phyloP scores from a whole-genome alignment of 2,797 vertebrate species.

The Buphagus erythrorhynchus region DNA sequence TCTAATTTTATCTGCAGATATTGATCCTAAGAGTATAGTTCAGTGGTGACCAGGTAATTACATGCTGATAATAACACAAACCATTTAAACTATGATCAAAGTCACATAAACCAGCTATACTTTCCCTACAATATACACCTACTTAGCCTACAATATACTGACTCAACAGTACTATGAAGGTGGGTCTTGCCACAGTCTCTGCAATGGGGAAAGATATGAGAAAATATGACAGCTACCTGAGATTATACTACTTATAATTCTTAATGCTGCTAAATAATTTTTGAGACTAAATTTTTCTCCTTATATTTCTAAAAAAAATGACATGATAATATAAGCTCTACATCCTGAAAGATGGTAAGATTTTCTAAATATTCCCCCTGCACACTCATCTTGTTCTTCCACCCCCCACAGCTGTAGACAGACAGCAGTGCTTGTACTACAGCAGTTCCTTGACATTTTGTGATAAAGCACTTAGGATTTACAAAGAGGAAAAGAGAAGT shows the following conservation, averaged over 20 bases:
- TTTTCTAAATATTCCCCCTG: neutral
- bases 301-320: neutral
- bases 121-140: neutral
- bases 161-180: neutral
- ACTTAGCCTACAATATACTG: neutral
- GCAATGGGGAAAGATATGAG: neutral
- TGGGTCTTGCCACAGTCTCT: neutral
- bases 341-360: neutral
- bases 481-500: neutral
- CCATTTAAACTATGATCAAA: neutral
- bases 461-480: neutral
- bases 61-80: neutral
- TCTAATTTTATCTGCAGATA: neutral
- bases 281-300: neutral
- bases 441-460: neutral
- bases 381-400: neutral
- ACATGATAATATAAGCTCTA: neutral
- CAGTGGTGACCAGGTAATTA: neutral
- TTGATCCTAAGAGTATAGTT: neutral
- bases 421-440: accelerated
- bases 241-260: neutral
- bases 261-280: neutral
- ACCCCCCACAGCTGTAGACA: neutral
- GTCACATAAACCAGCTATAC: neutral
- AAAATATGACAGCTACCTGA: neutral